Conservation (phyloP, 2,113 vertebrate species). For the Fukomys damarensis region DNA sequence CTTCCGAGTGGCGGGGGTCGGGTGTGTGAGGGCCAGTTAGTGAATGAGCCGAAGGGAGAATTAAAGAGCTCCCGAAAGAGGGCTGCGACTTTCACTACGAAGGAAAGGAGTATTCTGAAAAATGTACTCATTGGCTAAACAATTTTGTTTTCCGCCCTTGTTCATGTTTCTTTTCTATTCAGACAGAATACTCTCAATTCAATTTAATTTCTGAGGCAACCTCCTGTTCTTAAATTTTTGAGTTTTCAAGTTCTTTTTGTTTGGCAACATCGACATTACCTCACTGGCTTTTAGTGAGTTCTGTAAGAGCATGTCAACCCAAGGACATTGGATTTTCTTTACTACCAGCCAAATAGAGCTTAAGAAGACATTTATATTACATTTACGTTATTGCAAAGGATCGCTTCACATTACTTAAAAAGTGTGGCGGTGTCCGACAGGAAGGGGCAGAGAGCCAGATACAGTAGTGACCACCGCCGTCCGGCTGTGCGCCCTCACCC, state of each 20-base stretch:
- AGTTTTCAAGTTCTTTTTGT: conserved; percentile 60
- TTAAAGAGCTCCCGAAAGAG: background rate
- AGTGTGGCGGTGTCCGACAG: background rate
- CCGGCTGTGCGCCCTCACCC: background rate
- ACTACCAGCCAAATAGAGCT: background rate
- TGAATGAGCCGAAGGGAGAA: background rate
- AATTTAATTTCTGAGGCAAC: conserved; percentile 10
- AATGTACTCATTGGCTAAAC: background rate
- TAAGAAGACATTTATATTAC: conserved; percentile 17
- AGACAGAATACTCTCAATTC: conserved; percentile 20
- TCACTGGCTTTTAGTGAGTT: conserved; percentile 66
- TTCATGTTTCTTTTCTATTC: conserved; percentile 43
- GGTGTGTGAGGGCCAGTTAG: too few relatives aligned
- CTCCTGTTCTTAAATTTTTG: conserved; percentile 9
- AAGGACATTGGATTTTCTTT: conserved; percentile 34
- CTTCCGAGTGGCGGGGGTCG: accelerated
- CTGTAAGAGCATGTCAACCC: background rate
- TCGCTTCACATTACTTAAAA: conserved; percentile 55
- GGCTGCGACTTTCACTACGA: background rate
- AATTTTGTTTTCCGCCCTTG: background rate
- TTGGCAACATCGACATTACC: conserved; percentile 32
- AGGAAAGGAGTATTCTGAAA: background rate
- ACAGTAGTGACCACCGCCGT: background rate
- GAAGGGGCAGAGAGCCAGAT: background rate
- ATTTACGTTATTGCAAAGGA: conserved; percentile 3